Evolutionary conservation across 2,797 vertebrate genomes (phyloP).

Genomic region (Alfaro cultratus): DNA sequence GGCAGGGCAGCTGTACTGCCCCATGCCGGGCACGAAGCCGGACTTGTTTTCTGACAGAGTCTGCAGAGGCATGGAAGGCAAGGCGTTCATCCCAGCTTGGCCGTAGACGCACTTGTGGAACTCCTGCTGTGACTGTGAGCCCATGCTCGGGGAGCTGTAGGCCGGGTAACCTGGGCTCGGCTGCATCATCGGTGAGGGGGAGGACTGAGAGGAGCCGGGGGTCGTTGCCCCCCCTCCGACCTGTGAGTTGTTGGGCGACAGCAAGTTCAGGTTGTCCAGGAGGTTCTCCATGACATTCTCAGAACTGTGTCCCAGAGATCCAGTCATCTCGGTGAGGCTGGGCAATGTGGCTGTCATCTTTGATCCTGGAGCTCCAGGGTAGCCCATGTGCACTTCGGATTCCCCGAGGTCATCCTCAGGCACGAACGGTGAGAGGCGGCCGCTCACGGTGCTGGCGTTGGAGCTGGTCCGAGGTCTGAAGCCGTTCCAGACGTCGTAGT

Average conservation of each 20-base stretch:
- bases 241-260: slow-evolving; percentile 91
- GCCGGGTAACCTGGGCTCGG: slow-evolving; percentile 89
- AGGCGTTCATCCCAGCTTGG: slow-evolving; percentile 86
- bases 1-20: slow-evolving; percentile 88
- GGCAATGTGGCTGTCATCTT: slow-evolving; percentile 97
- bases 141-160: slow-evolving; percentile 88
- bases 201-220: slow-evolving; percentile 90
- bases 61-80: slow-evolving; percentile 92
- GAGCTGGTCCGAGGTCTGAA: slow-evolving; percentile 96
- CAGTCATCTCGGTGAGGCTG: slow-evolving; percentile 95
- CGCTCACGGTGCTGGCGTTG: slow-evolving; percentile 95
- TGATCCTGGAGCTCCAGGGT: slow-evolving; percentile 85
- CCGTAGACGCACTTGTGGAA: slow-evolving; percentile 93
- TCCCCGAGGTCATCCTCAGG: slow-evolving; percentile 95
- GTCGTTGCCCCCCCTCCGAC: slow-evolving; percentile 84
- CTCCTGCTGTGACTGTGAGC: slow-evolving; percentile 87
- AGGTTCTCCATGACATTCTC: slow-evolving; percentile 98
- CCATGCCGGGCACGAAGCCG: slow-evolving; percentile 83
- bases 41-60: slow-evolving; percentile 89
- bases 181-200: slow-evolving; percentile 88
- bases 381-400: slow-evolving; percentile 92
- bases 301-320: slow-evolving; percentile 82
- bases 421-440: slow-evolving; percentile 95
- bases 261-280: slow-evolving; percentile 96
- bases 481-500: slow-evolving; percentile 95